Evolutionary conservation across 2,888 invertebrate genomes (phyloP), one percentile per base, ranked within the genome.

Genomic region (Nematopogon swammerdamellus): DNA sequence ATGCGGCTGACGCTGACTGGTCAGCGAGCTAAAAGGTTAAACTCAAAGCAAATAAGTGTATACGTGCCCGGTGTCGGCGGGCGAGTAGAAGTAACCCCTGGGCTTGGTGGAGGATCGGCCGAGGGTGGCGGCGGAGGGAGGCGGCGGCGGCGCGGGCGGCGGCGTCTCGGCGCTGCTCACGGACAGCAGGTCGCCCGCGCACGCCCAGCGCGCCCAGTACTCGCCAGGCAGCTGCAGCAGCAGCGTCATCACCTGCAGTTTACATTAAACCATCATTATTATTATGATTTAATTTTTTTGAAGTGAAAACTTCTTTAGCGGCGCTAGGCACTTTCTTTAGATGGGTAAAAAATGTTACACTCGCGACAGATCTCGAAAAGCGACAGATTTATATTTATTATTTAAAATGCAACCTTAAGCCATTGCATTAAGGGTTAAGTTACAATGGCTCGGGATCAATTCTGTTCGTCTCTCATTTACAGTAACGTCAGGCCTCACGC

Each of bases 121-220:
- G 8, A 54, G 50, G 45, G 51, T 48, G 2, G 53, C 52, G 20
- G 52, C 51, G 4, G 53, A 51, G 25, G 53, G 51, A 4, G 25
- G 11, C 49, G 52, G 56, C 20, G 46, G 58, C 14, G 56, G 59
- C 36, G 46, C 58, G n/a, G 56, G 59, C 36, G 53, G 56, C 48
- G 51, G 52, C 36, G 55, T 54, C 19, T 54, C 53, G 3, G 52
- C 53, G 3, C 51, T 51, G 17, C 53, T 51, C 18, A 52, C 50
- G 1, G 54, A 52, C 18, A 53, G 52, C 17, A 51, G 50, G 16
- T 51, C 46, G 44, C 67, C 66, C 2, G 83, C 75, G 55, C 84
- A 84, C 20, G 88, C 82, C 72, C 88, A 88, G 62, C 83, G 82
- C 44, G 82, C 80, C 92, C 92, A 93, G 72, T 88, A 92, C 60